phyloP scores from a whole-genome alignment of 1,140 invertebrate species.

The Calliopsis andreniformis region DNA sequence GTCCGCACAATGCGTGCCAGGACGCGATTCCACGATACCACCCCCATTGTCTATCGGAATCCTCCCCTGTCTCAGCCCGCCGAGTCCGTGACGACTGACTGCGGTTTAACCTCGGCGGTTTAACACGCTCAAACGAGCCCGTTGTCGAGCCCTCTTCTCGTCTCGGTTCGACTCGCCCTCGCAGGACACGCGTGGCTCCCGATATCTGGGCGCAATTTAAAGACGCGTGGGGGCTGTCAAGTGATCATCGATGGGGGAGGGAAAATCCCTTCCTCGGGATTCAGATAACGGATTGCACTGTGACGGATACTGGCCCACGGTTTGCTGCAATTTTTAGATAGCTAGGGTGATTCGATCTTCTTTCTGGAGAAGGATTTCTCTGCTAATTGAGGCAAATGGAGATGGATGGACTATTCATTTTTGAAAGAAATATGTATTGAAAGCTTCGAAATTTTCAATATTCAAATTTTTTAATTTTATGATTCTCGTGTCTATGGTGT shows the following conservation, averaged over 20 bases:
- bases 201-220: conserved; percentile 37
- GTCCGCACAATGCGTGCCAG: conserved; percentile 77
- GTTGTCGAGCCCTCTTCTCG: conserved; percentile 61
- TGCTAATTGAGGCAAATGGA: too few species aligned
- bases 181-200: not conserved
- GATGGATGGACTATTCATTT: too few species aligned
- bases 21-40: conserved; percentile 77
- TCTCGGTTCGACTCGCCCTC: conserved; percentile 13
- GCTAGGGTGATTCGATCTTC: not conserved
- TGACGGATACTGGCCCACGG: not conserved
- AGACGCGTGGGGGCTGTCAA: not conserved
- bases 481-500: too few species aligned
- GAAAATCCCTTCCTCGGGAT: not conserved
- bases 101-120: conserved; percentile 76
- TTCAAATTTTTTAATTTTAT: too few species aligned
- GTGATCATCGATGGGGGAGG: not conserved
- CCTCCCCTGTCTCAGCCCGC: conserved; percentile 58
- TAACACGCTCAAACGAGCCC: conserved; percentile 78
- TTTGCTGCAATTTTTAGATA: not conserved
- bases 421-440: too few species aligned
- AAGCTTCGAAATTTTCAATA: too few species aligned
- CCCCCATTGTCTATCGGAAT: conserved; percentile 77
- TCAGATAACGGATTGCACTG: not conserved
- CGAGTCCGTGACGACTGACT: conserved; percentile 72
- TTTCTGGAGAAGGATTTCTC: not conserved